Conservation (phyloP, 2,888 invertebrate genomes). For the Nineta flava region DNA sequence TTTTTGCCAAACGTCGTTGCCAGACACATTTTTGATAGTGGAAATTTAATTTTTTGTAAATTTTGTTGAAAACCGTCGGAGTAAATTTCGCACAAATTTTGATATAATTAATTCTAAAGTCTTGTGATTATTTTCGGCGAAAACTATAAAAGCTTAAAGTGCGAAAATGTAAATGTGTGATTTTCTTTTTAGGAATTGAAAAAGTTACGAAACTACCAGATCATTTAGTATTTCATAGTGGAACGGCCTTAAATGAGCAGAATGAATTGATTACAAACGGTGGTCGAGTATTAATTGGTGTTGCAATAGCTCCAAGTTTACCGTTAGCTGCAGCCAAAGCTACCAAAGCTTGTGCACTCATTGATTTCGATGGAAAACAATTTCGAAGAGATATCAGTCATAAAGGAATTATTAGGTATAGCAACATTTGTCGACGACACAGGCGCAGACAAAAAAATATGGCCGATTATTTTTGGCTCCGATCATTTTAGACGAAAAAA, state of each 20-base stretch:
- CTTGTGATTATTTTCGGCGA: too few species aligned
- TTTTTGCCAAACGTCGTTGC: too few species aligned
- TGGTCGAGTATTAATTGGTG: constrained; percentile 77
- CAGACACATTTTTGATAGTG: too few species aligned
- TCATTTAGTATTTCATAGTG: constrained; percentile 71
- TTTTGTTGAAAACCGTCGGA: too few species aligned
- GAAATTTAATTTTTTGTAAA: too few species aligned
- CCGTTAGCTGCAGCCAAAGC: constrained; percentile 57
- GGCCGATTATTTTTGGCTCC: too few species aligned
- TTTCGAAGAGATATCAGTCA: constrained; percentile 82
- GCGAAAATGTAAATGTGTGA: too few species aligned
- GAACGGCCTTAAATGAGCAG: constrained; percentile 42
- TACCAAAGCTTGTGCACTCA: constrained; percentile 49
- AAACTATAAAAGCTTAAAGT: too few species aligned
- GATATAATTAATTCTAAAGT: too few species aligned
- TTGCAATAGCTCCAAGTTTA: constrained; percentile 52
- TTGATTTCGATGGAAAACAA: constrained; percentile 74
- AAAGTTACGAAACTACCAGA: constrained; percentile 33
- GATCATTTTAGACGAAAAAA: too few species aligned
- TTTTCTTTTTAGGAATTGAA: constrained; percentile 38
- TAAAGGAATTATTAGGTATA: constrained; percentile 68
- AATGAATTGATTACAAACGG: constrained; percentile 52
- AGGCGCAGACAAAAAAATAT: too few species aligned
- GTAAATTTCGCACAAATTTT: too few species aligned
- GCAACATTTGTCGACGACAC: neutral